Conservation (phyloP, 2,797 vertebrate species). For the Hippoglossus hippoglossus region DNA sequence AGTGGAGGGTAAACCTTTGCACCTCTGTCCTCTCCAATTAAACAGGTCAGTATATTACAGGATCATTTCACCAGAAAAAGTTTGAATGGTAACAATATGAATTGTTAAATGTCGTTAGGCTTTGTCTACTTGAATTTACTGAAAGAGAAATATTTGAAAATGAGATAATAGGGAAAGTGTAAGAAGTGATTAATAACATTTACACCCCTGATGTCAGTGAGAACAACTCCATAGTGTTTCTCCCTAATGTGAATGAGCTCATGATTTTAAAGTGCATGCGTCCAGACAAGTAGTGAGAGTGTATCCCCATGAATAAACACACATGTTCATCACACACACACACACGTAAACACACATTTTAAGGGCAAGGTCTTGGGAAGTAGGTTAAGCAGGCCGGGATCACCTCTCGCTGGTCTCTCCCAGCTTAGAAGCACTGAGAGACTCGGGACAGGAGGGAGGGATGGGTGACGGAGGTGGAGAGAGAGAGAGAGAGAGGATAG, state of each 20-base stretch:
- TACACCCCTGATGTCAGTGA: too few species aligned
- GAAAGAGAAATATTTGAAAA: too few species aligned
- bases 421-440: conserved; percentile 58
- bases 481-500: conserved; percentile 19
- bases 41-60: not conserved
- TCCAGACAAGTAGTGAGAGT: conserved; percentile 14
- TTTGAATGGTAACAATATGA: too few species aligned
- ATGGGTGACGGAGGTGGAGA: conserved; percentile 48
- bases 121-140: too few species aligned
- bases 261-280: conserved; percentile 11
- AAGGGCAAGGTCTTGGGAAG: conserved; percentile 77
- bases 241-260: conserved; percentile 5
- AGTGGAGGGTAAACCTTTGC: not conserved
- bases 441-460: conserved; percentile 40
- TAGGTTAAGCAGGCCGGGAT: conserved; percentile 77
- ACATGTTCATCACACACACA: conserved; percentile 13
- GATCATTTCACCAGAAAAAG: not conserved
- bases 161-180: too few species aligned
- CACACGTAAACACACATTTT: conserved; percentile 34
- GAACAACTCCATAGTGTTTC: too few species aligned
- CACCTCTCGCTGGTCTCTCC: conserved; percentile 66
- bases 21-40: not conserved
- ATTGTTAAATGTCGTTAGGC: too few species aligned
- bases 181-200: too few species aligned
- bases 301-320: conserved; percentile 43